A percentile compares a stretch with the other conserved stretches of the same genome.
Evolutionary conservation across 2,797 vertebrate species (phyloP).

Genomic region (Sebastes iracundus): DNA sequence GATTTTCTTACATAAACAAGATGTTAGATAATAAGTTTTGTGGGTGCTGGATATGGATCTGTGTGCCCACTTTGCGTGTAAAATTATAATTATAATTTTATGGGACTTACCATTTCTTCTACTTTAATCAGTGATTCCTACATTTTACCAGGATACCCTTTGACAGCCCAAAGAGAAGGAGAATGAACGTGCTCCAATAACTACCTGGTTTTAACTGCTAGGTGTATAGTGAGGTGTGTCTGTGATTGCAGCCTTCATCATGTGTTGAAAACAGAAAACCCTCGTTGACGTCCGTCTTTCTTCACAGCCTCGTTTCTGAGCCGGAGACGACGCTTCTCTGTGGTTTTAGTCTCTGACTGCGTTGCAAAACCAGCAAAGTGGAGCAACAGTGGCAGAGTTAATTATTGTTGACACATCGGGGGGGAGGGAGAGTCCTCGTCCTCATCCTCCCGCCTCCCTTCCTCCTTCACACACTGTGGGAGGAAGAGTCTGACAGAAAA

Average conservation of each 20-base stretch:
- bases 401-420: conserved; percentile 57
- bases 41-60: neutral
- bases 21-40: neutral
- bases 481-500: conserved; percentile 21
- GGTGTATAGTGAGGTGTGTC: neutral
- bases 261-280: neutral
- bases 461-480: conserved; percentile 16
- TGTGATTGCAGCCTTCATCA: neutral
- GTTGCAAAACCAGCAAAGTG: conserved; percentile 54
- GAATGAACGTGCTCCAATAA: neutral
- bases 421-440: neutral
- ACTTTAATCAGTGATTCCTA: neutral
- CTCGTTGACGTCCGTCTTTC: conserved; percentile 4
- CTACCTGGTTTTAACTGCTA: neutral
- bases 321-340: neutral
- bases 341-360: conserved; percentile 10
- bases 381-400: conserved; percentile 60
- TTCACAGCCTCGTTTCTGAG: neutral
- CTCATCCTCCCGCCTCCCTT: neutral
- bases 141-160: neutral
- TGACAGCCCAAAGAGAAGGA: neutral
- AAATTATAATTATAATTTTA: neutral
- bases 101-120: neutral
- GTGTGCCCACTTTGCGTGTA: neutral
- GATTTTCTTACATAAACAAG: neutral